phyloP scores from a whole-genome alignment of 2,797 vertebrate genomes.

The Chaunax sp. region DNA sequence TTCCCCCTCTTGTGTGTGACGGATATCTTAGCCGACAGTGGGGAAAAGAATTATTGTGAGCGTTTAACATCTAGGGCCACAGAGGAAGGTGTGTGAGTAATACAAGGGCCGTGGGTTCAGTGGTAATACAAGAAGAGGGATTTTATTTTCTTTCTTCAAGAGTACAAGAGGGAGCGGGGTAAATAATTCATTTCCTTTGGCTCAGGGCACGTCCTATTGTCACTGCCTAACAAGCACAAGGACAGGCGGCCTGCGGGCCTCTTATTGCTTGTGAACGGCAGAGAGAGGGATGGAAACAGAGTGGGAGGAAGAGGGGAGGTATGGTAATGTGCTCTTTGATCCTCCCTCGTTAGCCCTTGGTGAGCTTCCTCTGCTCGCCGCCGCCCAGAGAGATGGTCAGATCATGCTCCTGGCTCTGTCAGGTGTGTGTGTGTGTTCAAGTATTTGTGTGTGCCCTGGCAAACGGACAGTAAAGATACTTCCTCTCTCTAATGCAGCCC shows the following conservation, averaged over 20 bases:
- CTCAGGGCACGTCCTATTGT: conserved; percentile 84
- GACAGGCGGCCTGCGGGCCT: conserved; percentile 74
- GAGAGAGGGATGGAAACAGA: conserved; percentile 62
- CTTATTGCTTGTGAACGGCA: conserved; percentile 78
- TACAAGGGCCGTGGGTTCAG: conserved; percentile 72
- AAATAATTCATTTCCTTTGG: conserved; percentile 87
- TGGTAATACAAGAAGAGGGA: conserved; percentile 76
- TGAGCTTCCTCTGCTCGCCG: conserved; percentile 71
- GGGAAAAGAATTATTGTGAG: conserved; percentile 75
- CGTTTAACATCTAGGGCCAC: conserved; percentile 78
- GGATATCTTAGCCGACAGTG: conserved; percentile 69
- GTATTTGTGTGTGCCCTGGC: conserved; percentile 29
- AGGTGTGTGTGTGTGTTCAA: conserved; percentile 51
- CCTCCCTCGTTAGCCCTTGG: conserved; percentile 81
- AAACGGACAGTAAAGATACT: conserved; percentile 75
- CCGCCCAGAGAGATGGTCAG: conserved; percentile 76
- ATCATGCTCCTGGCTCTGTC: conserved; percentile 60
- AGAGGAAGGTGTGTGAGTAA: conserved; percentile 70
- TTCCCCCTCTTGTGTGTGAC: conserved; percentile 30
- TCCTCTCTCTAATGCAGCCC: conserved; percentile 78
- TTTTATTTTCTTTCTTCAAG: conserved; percentile 70
- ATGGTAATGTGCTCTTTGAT: conserved; percentile 86
- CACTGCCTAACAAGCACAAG: conserved; percentile 83
- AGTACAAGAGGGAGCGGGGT: conserved; percentile 77
- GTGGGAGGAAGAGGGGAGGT: conserved; percentile 70